Conservation (phyloP, 2,113 vertebrate genomes). For the Callithrix jacchus region DNA sequence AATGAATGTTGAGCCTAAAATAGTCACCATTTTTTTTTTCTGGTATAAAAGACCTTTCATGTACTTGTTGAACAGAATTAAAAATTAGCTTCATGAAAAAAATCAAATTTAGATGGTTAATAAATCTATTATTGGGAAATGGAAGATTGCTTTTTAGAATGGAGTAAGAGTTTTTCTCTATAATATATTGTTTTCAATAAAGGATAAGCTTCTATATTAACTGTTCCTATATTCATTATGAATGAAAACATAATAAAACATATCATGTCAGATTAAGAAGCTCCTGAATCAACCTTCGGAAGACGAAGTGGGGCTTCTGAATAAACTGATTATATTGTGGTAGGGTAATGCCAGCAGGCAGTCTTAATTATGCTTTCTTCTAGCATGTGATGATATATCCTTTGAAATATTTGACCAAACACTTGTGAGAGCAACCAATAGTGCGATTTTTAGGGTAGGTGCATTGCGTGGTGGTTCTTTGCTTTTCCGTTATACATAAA, state of each 20-base stretch:
- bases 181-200: slow-evolving; percentile 78
- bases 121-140: slow-evolving; percentile 26
- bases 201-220: slow-evolving; percentile 65
- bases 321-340: slow-evolving; percentile 58
- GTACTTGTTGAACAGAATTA: slow-evolving; percentile 46
- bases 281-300: slow-evolving; percentile 70
- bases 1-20: slow-evolving; percentile 54
- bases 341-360: slow-evolving; percentile 1
- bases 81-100: slow-evolving; percentile 53
- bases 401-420: background rate
- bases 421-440: background rate
- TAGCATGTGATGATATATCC: background rate
- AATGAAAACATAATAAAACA: slow-evolving; percentile 71
- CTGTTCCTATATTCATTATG: slow-evolving; percentile 75
- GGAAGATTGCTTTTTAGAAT: slow-evolving; percentile 54
- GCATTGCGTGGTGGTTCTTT: background rate
- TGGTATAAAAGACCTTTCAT: slow-evolving; percentile 8
- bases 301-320: slow-evolving; percentile 62
- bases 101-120: slow-evolving; percentile 64
- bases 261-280: slow-evolving; percentile 71
- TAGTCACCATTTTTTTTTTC: background rate
- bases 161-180: slow-evolving; percentile 56
- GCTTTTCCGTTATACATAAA: background rate
- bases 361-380: slow-evolving; percentile 40
- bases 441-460: background rate